Percentiles rank a stretch among this genome's conserved stretches.
Conservation (phyloP, 2,797 vertebrate genomes). For the Etheostoma nigrum region DNA sequence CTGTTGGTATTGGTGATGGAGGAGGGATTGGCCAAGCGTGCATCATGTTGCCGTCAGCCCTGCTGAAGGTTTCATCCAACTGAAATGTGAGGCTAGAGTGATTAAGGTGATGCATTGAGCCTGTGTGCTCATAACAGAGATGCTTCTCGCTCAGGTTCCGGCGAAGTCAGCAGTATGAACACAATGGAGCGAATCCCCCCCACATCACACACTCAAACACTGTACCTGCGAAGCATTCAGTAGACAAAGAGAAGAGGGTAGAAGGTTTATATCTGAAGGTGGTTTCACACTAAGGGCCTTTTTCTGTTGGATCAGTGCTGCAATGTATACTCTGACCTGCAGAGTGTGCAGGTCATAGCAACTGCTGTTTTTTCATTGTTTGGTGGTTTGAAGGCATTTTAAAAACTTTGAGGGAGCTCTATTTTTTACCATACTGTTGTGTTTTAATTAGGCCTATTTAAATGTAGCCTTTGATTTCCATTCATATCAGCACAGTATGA, state of each 20-base stretch:
- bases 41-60: constrained; percentile 71
- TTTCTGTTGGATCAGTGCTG: constrained; percentile 40
- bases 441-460: neutral
- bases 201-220: constrained; percentile 41
- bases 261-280: constrained; percentile 27
- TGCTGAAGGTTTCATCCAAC: constrained; percentile 62
- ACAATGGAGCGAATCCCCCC: constrained; percentile 52
- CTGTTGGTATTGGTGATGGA: constrained; percentile 68
- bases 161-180: constrained; percentile 74
- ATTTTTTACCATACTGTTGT: neutral
- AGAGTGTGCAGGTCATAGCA: neutral
- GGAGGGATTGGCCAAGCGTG: constrained; percentile 50
- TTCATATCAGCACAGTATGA: neutral
- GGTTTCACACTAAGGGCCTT: constrained; percentile 21
- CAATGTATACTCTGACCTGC: neutral
- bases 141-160: constrained; percentile 56
- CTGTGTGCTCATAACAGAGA: constrained; percentile 69
- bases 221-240: constrained; percentile 32
- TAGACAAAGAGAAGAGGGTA: constrained; percentile 17
- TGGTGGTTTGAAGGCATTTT: neutral
- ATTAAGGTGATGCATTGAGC: constrained; percentile 82
- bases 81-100: constrained; percentile 73
- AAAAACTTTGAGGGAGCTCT: neutral
- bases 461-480: neutral
- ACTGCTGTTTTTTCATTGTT: constrained; percentile 2